Evolutionary conservation across 2,797 vertebrate species (phyloP), one percentile per base, ranked within the genome.

Genomic region (Cyprinella venusta): DNA sequence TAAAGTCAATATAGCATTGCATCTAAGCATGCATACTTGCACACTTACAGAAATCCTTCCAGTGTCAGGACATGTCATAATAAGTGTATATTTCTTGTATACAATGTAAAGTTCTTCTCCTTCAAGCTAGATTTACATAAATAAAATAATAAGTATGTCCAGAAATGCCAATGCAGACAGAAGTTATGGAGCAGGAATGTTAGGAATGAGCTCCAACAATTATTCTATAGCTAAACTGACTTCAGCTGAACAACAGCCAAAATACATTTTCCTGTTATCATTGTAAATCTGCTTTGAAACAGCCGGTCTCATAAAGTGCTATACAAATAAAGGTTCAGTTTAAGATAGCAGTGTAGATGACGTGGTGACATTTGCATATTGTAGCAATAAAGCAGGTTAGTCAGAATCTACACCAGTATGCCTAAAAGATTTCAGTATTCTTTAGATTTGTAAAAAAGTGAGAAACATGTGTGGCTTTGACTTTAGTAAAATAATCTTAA

Each of bases 51-150:
- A 85, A 87, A 82, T 77, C 83, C 61, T 76, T n/a, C 24, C 61
- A 74, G 65, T 87, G 85, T 85, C 79, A 79, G 83, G 56, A 82
- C 88, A 86, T 86, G 86, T 79, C 40, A 70, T 79, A 45, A 74
- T 67, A 84, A 79, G 40, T 72, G 61, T 76, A 82, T 54, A 24
- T 70, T 45, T 59, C 21, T 61, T 61, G 40, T 40, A 72, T 26
- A 67, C 16, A 42, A 82, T 82, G 71, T 67, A n/a, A 16, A 42
- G 59, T 50, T 71, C 61, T 54, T 61, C 26, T 71, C 68, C 19
- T 61, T 71, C 48, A 71, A 71, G 56, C 56, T 81, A 65, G n/a
- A 68, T 42, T 33, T 15, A n/a, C 40, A 70, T 72, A 19, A 63
- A 80, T 19, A 50, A 50, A 72, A 72, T 72, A 71, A 71, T 36